phyloP scores from a whole-genome alignment of 1,140 invertebrate genomes.

The Ctenoplectra terminalis region DNA sequence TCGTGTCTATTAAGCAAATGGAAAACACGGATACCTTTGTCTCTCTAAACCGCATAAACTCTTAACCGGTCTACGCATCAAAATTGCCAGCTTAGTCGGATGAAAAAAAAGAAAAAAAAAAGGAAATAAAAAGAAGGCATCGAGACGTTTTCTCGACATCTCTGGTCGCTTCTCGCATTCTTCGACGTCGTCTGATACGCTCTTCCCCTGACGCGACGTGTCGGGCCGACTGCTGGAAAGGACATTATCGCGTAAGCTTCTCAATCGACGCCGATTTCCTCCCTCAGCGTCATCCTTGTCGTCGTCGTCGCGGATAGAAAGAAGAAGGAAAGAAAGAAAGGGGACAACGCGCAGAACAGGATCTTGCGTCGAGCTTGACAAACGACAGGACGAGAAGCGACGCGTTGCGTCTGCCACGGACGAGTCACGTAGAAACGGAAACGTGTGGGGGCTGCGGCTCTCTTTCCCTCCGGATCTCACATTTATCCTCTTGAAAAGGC shows the following conservation, averaged over 20 bases:
- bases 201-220: constrained; percentile 1
- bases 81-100: constrained; percentile 4
- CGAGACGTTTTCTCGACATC: not conserved
- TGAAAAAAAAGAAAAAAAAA: not conserved
- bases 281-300: constrained; percentile 19
- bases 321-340: not conserved
- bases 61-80: not conserved
- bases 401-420: constrained; percentile 57
- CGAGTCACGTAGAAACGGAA: constrained; percentile 60
- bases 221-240: constrained; percentile 37
- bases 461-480: constrained; percentile 3
- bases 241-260: constrained; percentile 66
- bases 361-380: constrained; percentile 69
- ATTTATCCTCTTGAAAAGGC: constrained; percentile 47
- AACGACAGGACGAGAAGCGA: constrained; percentile 64
- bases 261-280: constrained; percentile 63
- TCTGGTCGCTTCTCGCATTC: constrained; percentile 12
- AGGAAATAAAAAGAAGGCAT: no score
- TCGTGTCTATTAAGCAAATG: constrained; percentile 2
- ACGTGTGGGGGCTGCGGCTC: constrained; percentile 1
- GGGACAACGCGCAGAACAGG: constrained; percentile 20
- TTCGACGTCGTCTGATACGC: constrained; percentile 19
- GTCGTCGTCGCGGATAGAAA: constrained; percentile 13
- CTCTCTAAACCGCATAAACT: not conserved
- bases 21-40: constrained; percentile 6